These are phyloP conservation scores for Metopia argyrocephala DNA, from an alignment of 2,888 invertebrate species.

Conservation along the genomic window DNA sequence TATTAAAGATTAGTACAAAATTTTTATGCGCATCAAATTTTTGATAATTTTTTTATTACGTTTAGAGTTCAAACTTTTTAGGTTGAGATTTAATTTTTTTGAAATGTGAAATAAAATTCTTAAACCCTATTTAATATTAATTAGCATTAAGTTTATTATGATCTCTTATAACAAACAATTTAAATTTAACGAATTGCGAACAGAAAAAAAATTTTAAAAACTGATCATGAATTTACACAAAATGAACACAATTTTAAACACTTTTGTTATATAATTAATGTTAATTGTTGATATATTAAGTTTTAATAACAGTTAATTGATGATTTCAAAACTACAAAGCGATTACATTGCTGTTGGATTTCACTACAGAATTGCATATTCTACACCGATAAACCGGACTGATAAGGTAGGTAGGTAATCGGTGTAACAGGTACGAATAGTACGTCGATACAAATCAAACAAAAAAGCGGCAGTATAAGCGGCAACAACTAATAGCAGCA, in stretches of 20 bases:
- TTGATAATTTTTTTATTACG: not conserved
- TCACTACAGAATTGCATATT: slow-evolving; percentile 26
- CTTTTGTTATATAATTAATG: slow-evolving; percentile 27
- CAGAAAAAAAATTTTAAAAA: not conserved
- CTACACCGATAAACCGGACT: slow-evolving; percentile 43
- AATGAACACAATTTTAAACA: slow-evolving; percentile 14
- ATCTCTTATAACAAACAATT: no score
- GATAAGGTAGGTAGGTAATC: slow-evolving; percentile 29
- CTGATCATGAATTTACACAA: slow-evolving; percentile 20
- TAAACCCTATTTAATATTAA: no score
- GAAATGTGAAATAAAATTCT: no score
- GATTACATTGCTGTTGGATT: slow-evolving; percentile 27
- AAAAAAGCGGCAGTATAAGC: slow-evolving; percentile 4
- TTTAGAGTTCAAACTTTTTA: no score
- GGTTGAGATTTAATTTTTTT: no score
- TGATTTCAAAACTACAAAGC: slow-evolving; percentile 48
- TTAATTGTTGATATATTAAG: slow-evolving; percentile 27
- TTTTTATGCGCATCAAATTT: slow-evolving; percentile 20
- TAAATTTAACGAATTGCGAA: not conserved
- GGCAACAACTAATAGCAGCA: slow-evolving; percentile 19
- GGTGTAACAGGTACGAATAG: slow-evolving; percentile 18
- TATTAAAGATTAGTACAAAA: slow-evolving; percentile 30
- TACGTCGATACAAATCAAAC: slow-evolving; percentile 37
- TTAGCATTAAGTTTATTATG: no score
- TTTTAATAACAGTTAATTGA: slow-evolving; percentile 58